Evolutionary conservation across 2,888 invertebrate species (phyloP), one percentile per base, ranked within the genome.

Genomic region (Aleiodes alternator): DNA sequence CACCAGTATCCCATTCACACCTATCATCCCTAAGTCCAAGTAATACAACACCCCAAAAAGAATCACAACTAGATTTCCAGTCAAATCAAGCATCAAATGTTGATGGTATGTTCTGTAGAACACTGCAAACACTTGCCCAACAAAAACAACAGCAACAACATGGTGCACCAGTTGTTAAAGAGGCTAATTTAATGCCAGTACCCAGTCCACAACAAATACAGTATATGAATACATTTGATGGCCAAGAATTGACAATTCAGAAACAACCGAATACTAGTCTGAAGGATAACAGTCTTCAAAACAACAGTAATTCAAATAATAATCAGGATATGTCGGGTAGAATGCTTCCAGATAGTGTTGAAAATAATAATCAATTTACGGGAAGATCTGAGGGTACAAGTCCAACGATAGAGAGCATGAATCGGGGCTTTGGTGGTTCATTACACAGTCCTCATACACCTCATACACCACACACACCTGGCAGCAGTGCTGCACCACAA

Each of bases 151-250:
- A 57, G 12, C 92, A 91, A 80, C 91, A 90, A 76, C 89, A 90
- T 68, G 83, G 82, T 50, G 85, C 85, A 61, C 86, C 90, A 16
- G 87, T 90, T 76, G 92, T 92, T 76, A 96, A 96, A 91, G 96
- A 96, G 90, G 95, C 96, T 72, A 97, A 97, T 90, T 92, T 97
- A 87, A 96, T 97, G 95, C 97, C 97, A 80, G 97, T 98, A 85
- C 97, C 98, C 81, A 97, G 97, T 80, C 98, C 98, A 75, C 97
- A 97, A 91, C 97, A 97, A 92, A 97, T 98, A 88, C 97, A 96
- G 84, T 98, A 97, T 92, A 93, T 97, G 87, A 97, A 96, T 92
- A 95, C 97, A 84, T 97, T 98, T 90, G 97, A 98, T 92, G 97
- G 97, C 79, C 97, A 98, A 92, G 98, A 98, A 91, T 91, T 98